Evolutionary conservation across 2,113 vertebrate genomes (phyloP), one percentile per base, ranked within the genome.

Genomic region (Nanorana parkeri): DNA sequence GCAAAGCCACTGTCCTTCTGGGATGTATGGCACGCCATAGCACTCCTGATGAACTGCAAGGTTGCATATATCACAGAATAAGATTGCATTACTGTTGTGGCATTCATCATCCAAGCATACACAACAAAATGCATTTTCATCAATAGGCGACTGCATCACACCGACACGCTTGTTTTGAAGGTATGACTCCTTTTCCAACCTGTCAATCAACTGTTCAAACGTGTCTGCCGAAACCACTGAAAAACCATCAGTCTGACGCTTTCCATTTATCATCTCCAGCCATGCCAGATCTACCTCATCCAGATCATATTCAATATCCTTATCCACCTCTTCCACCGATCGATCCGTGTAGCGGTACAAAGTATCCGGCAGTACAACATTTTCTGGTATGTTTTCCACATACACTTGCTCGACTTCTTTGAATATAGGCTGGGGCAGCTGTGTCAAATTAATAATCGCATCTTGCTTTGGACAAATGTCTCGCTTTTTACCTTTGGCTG

Each of bases 21-120:
- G 98, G 87, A 99, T 97, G 21, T 99, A 99, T 86, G 98, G 98
- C 13, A 99, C 97, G 0, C 97, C 98, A 0, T 99, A 99, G 86
- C 98, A 99, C 87, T 99, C 98, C 91, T 99, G 97, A 88, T 99
- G 98, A 63, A 99, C 98, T 0, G 98, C 98, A 89, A 99, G 90
- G 86, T 99, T 99, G 88, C 97, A 99, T 71, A 98, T 96, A 85
- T 99, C 98, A 71, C 98, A 99, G 89, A 99, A 99, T 16, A 99
- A 93, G 86, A 99, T 99, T 85, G 98, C 97, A 0, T 99, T 99
- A 92, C 98, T 99, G 84, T 99, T 99, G 86, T 99, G 96, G 86
- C 98, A 99, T 86, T 99, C 98, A 0, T 99, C 98, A 0, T 99
- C 98, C 89, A 99, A 93, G 90, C 98, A 99, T 83, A 99, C 97